Conservation (phyloP, 2,113 vertebrate genomes). For the Columba janthina region DNA sequence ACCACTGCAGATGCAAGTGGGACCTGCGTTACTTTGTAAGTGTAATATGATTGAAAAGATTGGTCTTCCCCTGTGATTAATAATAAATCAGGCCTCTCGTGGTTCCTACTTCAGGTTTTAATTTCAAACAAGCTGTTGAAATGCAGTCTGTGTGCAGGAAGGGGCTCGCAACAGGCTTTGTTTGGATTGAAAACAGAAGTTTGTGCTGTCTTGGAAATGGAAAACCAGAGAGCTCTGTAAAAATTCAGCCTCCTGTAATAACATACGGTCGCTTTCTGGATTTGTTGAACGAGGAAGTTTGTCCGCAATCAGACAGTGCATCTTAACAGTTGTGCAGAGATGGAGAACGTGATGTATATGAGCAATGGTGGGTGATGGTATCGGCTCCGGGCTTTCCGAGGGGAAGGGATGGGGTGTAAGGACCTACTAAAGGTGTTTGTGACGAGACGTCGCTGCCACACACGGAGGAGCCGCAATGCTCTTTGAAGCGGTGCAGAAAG, state of each 20-base stretch:
- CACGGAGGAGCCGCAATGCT: fast-evolving
- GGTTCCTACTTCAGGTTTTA: not conserved
- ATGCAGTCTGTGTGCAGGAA: not conserved
- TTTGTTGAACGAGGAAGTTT: not conserved
- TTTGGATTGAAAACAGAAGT: not conserved
- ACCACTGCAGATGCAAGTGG: not conserved
- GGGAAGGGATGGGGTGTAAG: too few relatives aligned
- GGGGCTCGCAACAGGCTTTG: not conserved
- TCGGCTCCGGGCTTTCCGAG: not conserved
- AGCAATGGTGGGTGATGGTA: fast-evolving
- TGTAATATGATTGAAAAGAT: not conserved
- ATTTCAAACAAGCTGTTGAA: not conserved
- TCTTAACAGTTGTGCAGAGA: not conserved
- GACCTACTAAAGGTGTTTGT: fast-evolving
- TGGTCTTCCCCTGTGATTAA: not conserved
- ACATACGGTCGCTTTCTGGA: not conserved
- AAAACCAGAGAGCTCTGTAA: not conserved
- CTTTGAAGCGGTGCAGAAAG: not conserved
- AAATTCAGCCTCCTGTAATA: not conserved
- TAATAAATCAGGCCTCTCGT: not conserved
- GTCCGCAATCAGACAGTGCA: not conserved
- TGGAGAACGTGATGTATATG: too few relatives aligned
- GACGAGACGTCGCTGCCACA: fast-evolving
- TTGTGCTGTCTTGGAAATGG: not conserved
- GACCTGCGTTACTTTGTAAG: not conserved